These are phyloP conservation scores for Ophion ellenae DNA, from an alignment of 2,888 invertebrate species.

Conservation along the genomic window DNA sequence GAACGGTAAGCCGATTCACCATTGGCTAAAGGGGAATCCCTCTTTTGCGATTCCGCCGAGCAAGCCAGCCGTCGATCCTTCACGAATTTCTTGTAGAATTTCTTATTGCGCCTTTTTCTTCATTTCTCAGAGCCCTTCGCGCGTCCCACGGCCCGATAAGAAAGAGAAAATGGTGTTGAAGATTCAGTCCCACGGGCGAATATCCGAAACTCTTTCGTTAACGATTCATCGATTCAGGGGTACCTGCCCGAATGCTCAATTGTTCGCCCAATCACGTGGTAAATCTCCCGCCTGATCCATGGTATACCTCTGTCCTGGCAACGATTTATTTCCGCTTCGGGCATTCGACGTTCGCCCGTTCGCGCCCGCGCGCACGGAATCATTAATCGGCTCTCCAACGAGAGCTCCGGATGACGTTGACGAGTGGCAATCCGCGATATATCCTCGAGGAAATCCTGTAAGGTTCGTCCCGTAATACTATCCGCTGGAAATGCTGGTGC, in stretches of 20 bases:
- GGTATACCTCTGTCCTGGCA: conserved; percentile 37
- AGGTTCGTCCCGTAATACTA: conserved; percentile 60
- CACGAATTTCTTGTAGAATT: conserved; percentile 28
- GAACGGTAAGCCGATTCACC: neutral
- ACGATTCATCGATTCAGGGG: conserved; percentile 51
- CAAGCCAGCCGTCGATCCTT: neutral
- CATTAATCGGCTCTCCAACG: conserved; percentile 73
- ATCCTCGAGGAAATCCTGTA: conserved; percentile 67
- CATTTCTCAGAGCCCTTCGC: conserved; percentile 16
- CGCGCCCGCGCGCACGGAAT: conserved; percentile 60
- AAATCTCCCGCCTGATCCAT: conserved; percentile 58
- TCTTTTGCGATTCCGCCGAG: conserved; percentile 15
- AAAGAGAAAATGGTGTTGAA: conserved; percentile 60
- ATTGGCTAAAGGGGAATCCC: neutral
- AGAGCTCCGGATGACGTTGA: conserved; percentile 71
- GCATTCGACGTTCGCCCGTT: conserved; percentile 29
- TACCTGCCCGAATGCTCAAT: conserved; percentile 57
- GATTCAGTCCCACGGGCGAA: conserved; percentile 60
- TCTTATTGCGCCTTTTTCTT: conserved; percentile 37
- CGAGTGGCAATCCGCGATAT: conserved; percentile 73
- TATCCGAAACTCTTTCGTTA: conserved; percentile 57
- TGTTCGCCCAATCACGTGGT: conserved; percentile 70
- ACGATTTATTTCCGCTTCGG: conserved; percentile 72
- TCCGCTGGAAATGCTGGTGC: conserved; percentile 37
- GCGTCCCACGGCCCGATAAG: conserved; percentile 45